Conservation (phyloP, 2,797 vertebrate species). For the Sphenodon punctatus region DNA sequence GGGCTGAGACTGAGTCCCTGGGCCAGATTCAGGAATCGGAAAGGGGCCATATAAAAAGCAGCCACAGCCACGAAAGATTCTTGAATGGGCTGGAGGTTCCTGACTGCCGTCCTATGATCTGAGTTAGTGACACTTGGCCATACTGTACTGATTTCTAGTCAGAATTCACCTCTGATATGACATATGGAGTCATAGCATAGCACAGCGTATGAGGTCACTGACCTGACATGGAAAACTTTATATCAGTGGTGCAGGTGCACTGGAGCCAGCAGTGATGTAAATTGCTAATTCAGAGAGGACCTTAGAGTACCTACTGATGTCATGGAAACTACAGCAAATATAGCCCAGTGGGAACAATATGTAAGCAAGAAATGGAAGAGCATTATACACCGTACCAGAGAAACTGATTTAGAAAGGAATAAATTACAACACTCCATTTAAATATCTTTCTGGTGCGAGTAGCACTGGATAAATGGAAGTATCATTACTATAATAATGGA, state of each 20-base stretch:
- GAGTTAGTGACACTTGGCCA: background rate
- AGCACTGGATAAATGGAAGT: background rate
- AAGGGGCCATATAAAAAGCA: no score
- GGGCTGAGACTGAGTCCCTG: no score
- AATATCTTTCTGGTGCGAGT: background rate
- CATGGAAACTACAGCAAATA: background rate
- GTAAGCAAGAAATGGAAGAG: background rate
- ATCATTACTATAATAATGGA: background rate
- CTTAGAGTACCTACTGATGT: background rate
- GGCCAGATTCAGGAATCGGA: no score
- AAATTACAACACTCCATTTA: background rate
- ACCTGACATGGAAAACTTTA: no score
- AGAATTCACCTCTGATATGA: no score
- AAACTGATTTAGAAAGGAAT: background rate
- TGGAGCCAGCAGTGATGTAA: background rate
- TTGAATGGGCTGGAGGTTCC: no score
- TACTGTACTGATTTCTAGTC: background rate
- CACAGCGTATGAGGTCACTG: no score
- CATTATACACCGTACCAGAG: background rate
- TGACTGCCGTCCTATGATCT: background rate
- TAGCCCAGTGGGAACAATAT: background rate
- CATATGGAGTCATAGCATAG: no score
- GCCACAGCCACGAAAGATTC: no score
- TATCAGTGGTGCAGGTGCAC: accelerated
- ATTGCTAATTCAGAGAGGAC: background rate